phyloP scores from a whole-genome alignment of 2,113 vertebrate genomes.

The Poeciliopsis prolifica region DNA sequence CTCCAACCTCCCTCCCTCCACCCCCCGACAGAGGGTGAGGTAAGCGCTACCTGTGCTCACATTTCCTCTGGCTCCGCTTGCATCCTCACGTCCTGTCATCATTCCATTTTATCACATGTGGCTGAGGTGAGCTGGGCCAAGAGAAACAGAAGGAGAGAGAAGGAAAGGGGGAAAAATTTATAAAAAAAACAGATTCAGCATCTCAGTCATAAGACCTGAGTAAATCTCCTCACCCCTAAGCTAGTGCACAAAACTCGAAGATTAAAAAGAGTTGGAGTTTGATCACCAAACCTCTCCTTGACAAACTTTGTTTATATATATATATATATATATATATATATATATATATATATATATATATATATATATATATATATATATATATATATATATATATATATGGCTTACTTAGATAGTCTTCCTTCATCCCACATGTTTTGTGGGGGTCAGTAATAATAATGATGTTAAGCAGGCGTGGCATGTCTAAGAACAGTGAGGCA shows the following conservation, averaged over 20 bases:
- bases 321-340: neutral
- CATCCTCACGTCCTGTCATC: constrained; percentile 51
- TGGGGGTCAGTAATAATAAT: constrained; percentile 17
- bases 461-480: constrained; percentile 47
- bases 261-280: constrained; percentile 60
- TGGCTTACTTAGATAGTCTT: neutral
- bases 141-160: constrained; percentile 58
- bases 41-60: constrained; percentile 57
- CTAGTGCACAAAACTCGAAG: constrained; percentile 52
- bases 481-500: constrained; percentile 27
- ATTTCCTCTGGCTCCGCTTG: constrained; percentile 13
- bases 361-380: too few relatives aligned
- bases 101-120: constrained; percentile 66
- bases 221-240: constrained; percentile 68
- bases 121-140: constrained; percentile 52
- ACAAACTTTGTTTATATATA: neutral
- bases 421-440: neutral
- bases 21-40: constrained; percentile 62
- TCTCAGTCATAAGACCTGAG: constrained; percentile 78
- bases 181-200: constrained; percentile 72
- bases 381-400: neutral
- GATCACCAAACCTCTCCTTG: constrained; percentile 21
- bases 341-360: neutral
- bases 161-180: constrained; percentile 44
- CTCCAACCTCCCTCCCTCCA: neutral